Base-by-base conservation (phyloP, 1,140 invertebrate species). In the Lucilia cuprina region DNA sequence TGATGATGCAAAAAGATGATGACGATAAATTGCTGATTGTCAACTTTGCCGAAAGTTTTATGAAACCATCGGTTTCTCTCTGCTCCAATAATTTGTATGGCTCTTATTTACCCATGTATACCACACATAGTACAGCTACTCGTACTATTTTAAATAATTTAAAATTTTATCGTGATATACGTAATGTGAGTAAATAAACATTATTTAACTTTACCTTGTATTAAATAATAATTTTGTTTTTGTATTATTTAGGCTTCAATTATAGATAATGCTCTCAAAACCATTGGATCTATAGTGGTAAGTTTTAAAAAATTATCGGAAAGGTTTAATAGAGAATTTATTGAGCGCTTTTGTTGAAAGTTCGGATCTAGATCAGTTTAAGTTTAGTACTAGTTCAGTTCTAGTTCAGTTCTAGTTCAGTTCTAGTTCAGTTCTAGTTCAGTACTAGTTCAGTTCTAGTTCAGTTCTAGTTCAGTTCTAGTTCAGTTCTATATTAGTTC, bases 11-110 rank as follows among this genome's bases (percentile, higher is more conserved):
- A 83, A 85, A 85, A 5, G 86, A 89, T 50, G 86, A 86, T 35
- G 21, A 34, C 10, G 85, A 84, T 8, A 87, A 83, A 14, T 84
- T 88, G 78, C 85, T 84, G 4, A 88, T 89, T 13, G 84, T 87
- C 65, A 86, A 88, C 8, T 89, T 89, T 85, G 88, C 88, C 1
- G 84, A 83, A 1, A 88, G 84, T 49, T 89, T 89, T 83, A 89
- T 89, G 88, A 82, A 87, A 35, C 88, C 88, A 12, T 75, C 87
- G 8, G 74, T 75, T 2, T 84, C 87, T 0, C 84, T 89, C 17
- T 77, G 75, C 13, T 83, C 60, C 5, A 88, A 84, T 80, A 47
- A 80, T 19, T 83, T 84, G 25, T 89, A 89, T 50, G 84, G 84
- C 13, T 75, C 85, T 41, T 84, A 86, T 83, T 83, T 88, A 83